A percentile compares a stretch with the other conserved stretches of the same genome.
phyloP scores from a whole-genome alignment of 1,140 invertebrate genomes.

The Brachionus manjavacas region DNA sequence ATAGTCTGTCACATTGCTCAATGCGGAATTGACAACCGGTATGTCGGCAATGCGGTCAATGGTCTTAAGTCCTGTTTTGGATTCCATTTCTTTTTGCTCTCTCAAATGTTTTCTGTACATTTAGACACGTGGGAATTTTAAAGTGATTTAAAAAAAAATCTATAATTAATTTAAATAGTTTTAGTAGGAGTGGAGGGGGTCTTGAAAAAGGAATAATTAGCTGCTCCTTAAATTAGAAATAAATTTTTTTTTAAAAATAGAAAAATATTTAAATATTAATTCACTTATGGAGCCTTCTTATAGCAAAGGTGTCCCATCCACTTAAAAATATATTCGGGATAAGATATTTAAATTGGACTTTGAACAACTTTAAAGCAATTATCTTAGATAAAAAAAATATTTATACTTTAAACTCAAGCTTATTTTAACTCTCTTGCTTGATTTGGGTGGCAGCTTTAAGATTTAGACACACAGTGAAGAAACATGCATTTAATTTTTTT shows the following conservation, averaged over 20 bases:
- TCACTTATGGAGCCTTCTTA: neutral
- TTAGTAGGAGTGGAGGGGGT: neutral
- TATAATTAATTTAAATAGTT: neutral
- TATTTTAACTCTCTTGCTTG: neutral
- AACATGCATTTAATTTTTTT: neutral
- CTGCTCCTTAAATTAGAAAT: neutral
- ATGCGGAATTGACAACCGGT: neutral
- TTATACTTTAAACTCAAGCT: neutral
- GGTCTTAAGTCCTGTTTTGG: neutral
- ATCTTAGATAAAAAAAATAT: neutral
- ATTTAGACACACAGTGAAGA: neutral
- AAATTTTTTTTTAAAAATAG: neutral
- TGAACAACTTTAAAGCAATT: neutral
- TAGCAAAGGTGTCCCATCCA: neutral
- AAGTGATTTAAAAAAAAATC: neutral
- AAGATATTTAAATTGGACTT: neutral
- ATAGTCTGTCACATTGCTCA: slow-evolving; percentile 6
- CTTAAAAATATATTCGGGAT: neutral
- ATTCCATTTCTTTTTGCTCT: slow-evolving; percentile 26
- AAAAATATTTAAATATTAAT: neutral
- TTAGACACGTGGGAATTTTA: neutral
- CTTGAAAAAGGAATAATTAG: neutral
- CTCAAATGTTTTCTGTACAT: slow-evolving; percentile 38
- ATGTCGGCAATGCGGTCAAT: slow-evolving; percentile 1
- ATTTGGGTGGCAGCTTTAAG: neutral